These are phyloP conservation scores for Vicugna pacos DNA, from an alignment of 2,113 vertebrate genomes.

Conservation along the genomic window DNA sequence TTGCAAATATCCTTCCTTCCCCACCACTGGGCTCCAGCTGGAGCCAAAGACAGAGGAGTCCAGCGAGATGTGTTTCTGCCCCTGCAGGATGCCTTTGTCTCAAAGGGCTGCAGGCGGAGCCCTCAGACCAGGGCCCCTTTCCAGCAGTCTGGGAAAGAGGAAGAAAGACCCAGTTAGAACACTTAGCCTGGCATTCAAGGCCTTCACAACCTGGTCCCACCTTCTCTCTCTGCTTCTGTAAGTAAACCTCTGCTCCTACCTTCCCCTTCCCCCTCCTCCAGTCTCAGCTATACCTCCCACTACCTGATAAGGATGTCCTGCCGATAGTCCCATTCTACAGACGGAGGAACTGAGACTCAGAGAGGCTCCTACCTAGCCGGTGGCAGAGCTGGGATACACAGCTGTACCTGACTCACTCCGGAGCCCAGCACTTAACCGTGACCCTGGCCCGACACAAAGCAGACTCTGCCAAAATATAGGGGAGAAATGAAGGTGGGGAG, in stretches of 20 bases:
- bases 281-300: neutral
- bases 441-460: neutral
- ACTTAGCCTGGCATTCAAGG: neutral
- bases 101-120: slow-evolving; percentile 15
- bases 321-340: neutral
- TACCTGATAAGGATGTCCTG: neutral
- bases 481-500: neutral
- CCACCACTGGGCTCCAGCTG: neutral
- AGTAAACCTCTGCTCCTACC: neutral
- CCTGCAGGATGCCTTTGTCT: neutral
- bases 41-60: slow-evolving; percentile 55
- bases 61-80: neutral
- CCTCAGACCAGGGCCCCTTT: neutral
- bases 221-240: neutral
- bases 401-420: neutral
- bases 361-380: neutral
- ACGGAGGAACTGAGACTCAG: neutral
- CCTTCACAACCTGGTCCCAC: neutral
- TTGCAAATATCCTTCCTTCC: slow-evolving; percentile 70
- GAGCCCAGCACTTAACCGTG: neutral
- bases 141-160: neutral
- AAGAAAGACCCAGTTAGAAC: neutral
- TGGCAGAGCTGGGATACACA: neutral
- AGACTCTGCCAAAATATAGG: neutral
- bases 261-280: neutral